phyloP scores from a whole-genome alignment of 2,113 vertebrate species.

The Lonchura striata region DNA sequence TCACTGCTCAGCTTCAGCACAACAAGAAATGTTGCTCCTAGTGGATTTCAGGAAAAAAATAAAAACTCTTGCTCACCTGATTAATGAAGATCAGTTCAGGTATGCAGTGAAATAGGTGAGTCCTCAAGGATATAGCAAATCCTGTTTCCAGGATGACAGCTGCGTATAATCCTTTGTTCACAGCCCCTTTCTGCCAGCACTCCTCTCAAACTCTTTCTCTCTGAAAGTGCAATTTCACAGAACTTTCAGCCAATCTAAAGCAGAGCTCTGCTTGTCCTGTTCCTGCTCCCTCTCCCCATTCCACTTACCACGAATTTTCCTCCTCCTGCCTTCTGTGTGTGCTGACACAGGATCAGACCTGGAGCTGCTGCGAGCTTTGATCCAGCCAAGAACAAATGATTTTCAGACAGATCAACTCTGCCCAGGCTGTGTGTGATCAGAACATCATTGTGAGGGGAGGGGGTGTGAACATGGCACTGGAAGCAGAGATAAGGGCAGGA shows the following conservation, averaged over 20 bases:
- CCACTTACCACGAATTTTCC: background rate
- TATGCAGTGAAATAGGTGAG: background rate
- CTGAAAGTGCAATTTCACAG: background rate
- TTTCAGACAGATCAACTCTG: background rate
- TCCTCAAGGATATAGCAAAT: background rate
- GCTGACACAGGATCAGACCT: background rate
- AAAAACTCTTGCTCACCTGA: background rate
- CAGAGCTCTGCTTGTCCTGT: background rate
- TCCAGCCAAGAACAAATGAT: background rate
- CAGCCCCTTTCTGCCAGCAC: background rate
- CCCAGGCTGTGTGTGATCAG: background rate
- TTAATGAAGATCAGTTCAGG: background rate
- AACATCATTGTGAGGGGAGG: background rate
- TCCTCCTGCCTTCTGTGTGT: background rate
- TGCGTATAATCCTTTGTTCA: background rate
- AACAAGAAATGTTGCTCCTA: background rate
- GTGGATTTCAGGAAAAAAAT: background rate
- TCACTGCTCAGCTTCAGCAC: background rate
- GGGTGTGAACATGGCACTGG: background rate
- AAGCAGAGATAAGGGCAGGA: background rate
- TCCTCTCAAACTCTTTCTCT: background rate
- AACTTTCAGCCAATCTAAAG: background rate
- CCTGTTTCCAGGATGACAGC: conserved; percentile 17
- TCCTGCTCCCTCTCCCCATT: background rate
- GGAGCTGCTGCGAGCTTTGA: background rate